Base-by-base conservation (phyloP, 2,888 invertebrate genomes). In the Pandemis corylana region DNA sequence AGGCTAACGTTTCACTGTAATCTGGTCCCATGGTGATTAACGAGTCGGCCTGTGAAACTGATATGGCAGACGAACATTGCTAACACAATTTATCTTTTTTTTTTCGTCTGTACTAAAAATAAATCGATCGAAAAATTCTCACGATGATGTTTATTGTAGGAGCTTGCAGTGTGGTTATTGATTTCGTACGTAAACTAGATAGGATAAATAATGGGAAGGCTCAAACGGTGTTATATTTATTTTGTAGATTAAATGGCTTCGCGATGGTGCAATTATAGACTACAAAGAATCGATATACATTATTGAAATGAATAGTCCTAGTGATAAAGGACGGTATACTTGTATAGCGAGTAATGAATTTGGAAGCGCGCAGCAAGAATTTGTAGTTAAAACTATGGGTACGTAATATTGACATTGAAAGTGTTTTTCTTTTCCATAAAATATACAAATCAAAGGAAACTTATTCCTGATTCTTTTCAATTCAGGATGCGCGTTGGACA, bases 401-500 rank as follows among this genome's bases (percentile, higher is more conserved):
- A 73, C 74, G 75, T 68, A 72, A 69, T 28, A 6, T 0, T 28
- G 7, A 6, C 7, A 4, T 15, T 42, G 36, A 36, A 36, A 36
- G 28, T 36, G 28, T 36, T 2, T 36, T 28, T 13, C 13, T 12
- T 36, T 36, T 28, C 5, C 4, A 12, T 12, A 46, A 12, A 46
- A 46, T 12, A 46, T 4, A 36, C 28, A 36, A 36, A 36, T 36
- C 28, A 4, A 10, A 46, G 46, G 0, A 10, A n/a, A 51, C 12
- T 51, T n/a, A 13, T 51, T 51, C n/a, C 7, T n/a, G 4, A 13
- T n/a, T n/a, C 61, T 20, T 56, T 20, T 10, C 44, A 53, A 68
- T 78, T 74, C 84, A 91, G 91, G 85, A 72, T 91, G 91, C 75
- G 64, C 80, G 12, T 67, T 91, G 13, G 81, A 87, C 64, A 77